Evolutionary conservation across 1,140 invertebrate species (phyloP).

Genomic region (Atta cephalotes): DNA sequence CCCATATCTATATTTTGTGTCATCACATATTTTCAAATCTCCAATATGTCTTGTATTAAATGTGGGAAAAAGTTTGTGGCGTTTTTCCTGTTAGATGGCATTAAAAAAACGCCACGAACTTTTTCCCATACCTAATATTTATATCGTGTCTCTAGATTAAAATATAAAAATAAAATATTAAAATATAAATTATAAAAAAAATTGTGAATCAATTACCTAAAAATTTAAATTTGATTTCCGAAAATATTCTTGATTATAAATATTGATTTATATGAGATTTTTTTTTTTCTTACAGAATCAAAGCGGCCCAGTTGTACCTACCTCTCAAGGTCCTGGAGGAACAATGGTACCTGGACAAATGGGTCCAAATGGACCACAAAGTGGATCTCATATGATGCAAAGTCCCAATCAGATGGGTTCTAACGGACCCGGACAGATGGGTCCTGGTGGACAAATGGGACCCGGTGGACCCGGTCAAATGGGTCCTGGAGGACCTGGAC

Average conservation of each 20-base stretch:
- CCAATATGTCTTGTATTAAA: background rate
- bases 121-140: too few relatives aligned
- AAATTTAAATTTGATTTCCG: slow-evolving; percentile 25
- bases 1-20: too few relatives aligned
- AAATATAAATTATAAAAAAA: background rate
- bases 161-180: background rate
- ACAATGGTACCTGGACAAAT: slow-evolving; percentile 77
- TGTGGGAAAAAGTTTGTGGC: too few relatives aligned
- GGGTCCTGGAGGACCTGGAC: slow-evolving; percentile 75
- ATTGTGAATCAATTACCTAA: background rate
- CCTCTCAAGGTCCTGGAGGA: slow-evolving; percentile 72
- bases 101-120: too few relatives aligned
- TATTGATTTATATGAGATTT: background rate
- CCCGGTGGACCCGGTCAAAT: slow-evolving; percentile 73
- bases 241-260: background rate
- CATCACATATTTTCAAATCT: background rate
- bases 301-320: slow-evolving; percentile 66
- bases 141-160: background rate
- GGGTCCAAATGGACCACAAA: slow-evolving; percentile 79
- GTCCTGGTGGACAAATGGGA: slow-evolving; percentile 71
- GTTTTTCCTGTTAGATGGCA: too few relatives aligned
- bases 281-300: slow-evolving; percentile 74
- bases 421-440: slow-evolving; percentile 75
- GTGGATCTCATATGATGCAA: slow-evolving; percentile 79
- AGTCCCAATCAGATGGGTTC: slow-evolving; percentile 76